Evolutionary conservation across 64 coral and sea anemone species (phyloP).

Genomic region (Stichodactyla mertensii): DNA sequence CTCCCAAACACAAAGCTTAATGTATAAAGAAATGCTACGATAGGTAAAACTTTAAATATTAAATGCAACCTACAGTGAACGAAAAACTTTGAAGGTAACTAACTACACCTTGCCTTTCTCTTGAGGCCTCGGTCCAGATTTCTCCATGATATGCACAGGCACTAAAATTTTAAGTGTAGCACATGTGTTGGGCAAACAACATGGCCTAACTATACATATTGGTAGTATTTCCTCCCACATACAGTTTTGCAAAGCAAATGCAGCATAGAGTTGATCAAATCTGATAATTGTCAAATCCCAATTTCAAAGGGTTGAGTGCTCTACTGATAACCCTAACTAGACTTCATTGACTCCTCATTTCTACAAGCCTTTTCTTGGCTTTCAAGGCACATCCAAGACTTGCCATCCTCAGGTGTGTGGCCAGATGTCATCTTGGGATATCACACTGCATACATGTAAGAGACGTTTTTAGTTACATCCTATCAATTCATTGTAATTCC

Average conservation of each 20-base stretch:
- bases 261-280: constrained; percentile 18
- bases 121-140: not conserved
- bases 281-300: not conserved
- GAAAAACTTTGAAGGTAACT: not conserved
- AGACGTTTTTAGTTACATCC: not conserved
- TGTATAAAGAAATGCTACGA: not conserved
- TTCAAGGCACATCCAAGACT: constrained; percentile 1
- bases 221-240: not conserved
- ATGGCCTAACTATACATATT: not conserved
- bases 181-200: not conserved
- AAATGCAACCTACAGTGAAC: not conserved
- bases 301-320: constrained; percentile 16
- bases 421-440: not conserved
- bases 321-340: not conserved
- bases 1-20: not conserved
- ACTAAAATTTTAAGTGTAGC: constrained; percentile 22
- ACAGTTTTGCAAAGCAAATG: constrained; percentile 6
- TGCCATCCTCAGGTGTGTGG: not conserved
- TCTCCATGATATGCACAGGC: not conserved
- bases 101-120: not conserved
- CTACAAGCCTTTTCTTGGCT: not conserved
- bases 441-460: not conserved
- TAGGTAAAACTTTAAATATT: not conserved
- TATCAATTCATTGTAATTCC: not conserved
- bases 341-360: not conserved